Conservation (phyloP, 2,888 invertebrate genomes). For the Nesidiocoris tenuis region DNA sequence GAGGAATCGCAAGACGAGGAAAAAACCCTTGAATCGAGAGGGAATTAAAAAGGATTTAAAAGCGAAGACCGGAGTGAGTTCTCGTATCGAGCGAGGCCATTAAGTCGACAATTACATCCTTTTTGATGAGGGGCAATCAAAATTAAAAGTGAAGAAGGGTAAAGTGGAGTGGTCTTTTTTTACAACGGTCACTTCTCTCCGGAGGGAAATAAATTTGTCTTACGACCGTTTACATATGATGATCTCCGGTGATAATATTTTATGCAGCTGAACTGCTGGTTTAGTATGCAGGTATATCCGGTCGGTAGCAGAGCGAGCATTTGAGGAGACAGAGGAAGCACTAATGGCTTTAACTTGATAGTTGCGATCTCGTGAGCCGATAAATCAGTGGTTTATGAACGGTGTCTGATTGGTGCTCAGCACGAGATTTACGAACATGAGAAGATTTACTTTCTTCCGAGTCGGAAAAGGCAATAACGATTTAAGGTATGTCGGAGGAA, state of each 20-base stretch:
- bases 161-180: background rate
- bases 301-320: background rate
- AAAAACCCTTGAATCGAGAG: background rate
- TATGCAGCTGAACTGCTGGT: background rate
- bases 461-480: too few species aligned
- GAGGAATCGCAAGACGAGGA: background rate
- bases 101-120: conserved; percentile 30
- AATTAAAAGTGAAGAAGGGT: conserved; percentile 1
- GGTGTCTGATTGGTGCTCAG: background rate
- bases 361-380: background rate
- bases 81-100: background rate
- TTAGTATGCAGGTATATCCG: background rate
- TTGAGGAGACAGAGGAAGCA: background rate
- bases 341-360: background rate
- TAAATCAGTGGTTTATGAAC: background rate
- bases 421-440: background rate
- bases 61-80: background rate
- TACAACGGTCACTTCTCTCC: background rate
- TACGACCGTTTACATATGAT: background rate
- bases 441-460: too few species aligned
- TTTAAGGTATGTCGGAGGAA: too few species aligned
- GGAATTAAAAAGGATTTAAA: background rate
- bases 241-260: background rate
- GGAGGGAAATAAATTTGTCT: background rate
- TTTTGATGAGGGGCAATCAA: conserved; percentile 36